Evolutionary conservation across 2,113 vertebrate species (phyloP).

Genomic region (Anser brachyrhynchus): DNA sequence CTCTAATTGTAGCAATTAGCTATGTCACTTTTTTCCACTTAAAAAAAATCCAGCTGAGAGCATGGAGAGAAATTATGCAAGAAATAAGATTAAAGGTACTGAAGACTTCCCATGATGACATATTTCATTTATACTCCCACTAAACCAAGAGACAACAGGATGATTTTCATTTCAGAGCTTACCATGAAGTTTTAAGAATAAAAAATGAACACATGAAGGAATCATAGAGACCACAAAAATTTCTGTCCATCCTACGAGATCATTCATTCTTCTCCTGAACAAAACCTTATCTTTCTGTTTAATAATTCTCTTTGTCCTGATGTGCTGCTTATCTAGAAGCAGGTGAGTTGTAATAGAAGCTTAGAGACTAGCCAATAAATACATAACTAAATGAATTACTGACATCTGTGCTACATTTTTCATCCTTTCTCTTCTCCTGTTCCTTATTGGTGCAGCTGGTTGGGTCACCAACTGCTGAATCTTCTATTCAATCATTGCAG

Average conservation of each 20-base stretch:
- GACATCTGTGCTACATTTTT: background rate
- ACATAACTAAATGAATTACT: background rate
- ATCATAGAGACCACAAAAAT: accelerated
- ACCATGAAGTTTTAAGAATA: background rate
- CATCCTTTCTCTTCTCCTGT: background rate
- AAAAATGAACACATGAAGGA: background rate
- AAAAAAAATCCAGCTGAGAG: background rate
- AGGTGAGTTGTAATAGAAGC: background rate
- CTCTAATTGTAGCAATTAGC: constrained; percentile 21
- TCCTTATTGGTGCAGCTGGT: background rate
- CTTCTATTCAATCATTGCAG: background rate
- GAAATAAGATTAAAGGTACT: background rate
- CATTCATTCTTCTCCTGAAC: background rate
- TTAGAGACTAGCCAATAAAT: background rate
- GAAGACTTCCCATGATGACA: background rate
- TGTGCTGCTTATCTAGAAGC: background rate
- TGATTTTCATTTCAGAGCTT: background rate
- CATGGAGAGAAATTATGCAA: background rate
- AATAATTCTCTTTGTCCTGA: background rate
- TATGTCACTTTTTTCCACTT: background rate
- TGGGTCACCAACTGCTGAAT: background rate
- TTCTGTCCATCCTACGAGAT: background rate
- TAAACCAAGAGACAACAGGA: background rate
- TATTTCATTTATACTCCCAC: background rate
- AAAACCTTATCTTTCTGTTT: background rate